Evolutionary conservation across 2,797 vertebrate species (phyloP), one percentile per base, ranked within the genome.

Genomic region (Selene dorsalis): DNA sequence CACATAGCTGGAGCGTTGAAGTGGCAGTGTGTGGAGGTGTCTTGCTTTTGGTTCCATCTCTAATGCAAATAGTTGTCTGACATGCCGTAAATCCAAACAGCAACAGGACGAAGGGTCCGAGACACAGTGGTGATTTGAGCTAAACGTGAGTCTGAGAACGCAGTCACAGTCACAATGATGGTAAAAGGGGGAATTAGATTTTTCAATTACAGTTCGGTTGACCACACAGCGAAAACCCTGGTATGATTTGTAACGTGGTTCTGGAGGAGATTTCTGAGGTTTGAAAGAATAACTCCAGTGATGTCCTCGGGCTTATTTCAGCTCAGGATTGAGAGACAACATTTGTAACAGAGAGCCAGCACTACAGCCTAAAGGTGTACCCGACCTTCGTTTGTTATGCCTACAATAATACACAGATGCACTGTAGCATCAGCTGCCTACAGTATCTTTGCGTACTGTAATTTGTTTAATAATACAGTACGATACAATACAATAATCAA

Each of bases 1-100:
- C 77, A 82, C 87, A 89, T 85, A 87, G 90, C 71, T 64, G 76
- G 79, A 20, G 45, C 79, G 84, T 85, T 69, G 71, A 76, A 79
- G 79, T 75, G 39, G 74, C 83, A 79, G 69, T 30, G 69, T n/a
- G 64, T 17, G 18, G 56, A 85, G 52, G 69, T 77, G 87, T 85
- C 77, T 75, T 11, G 28, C 50, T 53, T 56, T 67, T 69, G 77
- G 30, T 61, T 70, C 32, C 56, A 41, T 75, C 67, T 60, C 57
- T 38, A 79, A 80, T 56, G 80, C 43, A 70, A 79, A 70, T 71
- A 61, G 67, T 43, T 73, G 59, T 50, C 58, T 60, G 65, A 32
- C 58, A 74, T 41, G 68, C 63, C 55, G 39, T 16, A 32, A 24
- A 47, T 45, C 30, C 43, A 45, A 38, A 53, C n/a, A 22, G 50